phyloP scores from a whole-genome alignment of 2,888 invertebrate species.

The Cantharis rustica region DNA sequence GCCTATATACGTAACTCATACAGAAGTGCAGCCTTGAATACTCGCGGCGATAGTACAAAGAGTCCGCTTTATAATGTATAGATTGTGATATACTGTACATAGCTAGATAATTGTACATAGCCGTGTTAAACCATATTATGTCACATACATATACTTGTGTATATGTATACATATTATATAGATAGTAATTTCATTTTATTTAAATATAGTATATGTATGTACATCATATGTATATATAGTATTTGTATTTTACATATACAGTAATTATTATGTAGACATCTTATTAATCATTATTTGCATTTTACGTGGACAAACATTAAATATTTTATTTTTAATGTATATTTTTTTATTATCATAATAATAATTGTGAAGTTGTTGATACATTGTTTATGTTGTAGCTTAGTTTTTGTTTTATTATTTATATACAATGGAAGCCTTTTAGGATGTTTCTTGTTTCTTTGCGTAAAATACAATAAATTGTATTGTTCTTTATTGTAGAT shows the following conservation, averaged over 20 bases:
- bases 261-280: constrained; percentile 35
- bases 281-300: constrained; percentile 51
- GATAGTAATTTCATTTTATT: constrained; percentile 12
- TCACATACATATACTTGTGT: constrained; percentile 40
- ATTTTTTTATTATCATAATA: constrained; percentile 45
- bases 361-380: constrained; percentile 54
- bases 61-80: constrained; percentile 49
- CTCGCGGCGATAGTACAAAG: constrained; percentile 39
- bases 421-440: constrained; percentile 48
- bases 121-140: constrained; percentile 36
- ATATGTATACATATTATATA: constrained; percentile 41
- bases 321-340: constrained; percentile 47
- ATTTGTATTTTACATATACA: constrained; percentile 41
- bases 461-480: constrained; percentile 55
- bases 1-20: constrained; percentile 42
- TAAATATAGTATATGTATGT: constrained; percentile 8
- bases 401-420: constrained; percentile 54
- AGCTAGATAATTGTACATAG: constrained; percentile 47
- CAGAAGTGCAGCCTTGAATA: constrained; percentile 44
- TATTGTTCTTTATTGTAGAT: constrained; percentile 60
- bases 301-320: constrained; percentile 54
- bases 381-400: constrained; percentile 55
- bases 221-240: constrained; percentile 32
- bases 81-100: constrained; percentile 55
- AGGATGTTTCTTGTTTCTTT: constrained; percentile 54